Evolutionary conservation across 1,140 invertebrate genomes (phyloP), one percentile per base, ranked within the genome.

Genomic region (Bombus sylvicola): DNA sequence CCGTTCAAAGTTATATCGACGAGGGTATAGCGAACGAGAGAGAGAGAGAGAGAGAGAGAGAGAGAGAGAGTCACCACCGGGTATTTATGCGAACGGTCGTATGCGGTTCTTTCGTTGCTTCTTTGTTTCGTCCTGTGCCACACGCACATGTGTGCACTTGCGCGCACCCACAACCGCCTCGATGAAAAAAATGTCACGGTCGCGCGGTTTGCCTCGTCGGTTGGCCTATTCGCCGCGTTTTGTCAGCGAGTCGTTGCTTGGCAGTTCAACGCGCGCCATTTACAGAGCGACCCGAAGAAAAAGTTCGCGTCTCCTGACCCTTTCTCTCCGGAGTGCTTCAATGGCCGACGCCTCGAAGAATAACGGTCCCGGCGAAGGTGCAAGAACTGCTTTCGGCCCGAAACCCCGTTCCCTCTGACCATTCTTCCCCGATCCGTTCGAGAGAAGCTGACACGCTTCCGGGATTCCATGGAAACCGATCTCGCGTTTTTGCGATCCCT

Each of bases 41-140:
- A 34, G 34, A 34, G 31, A 34, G 31, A 34, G 1, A n/a, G 41
- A 68, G 12, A 31, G 78, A 34, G 68, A 79, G 41, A 34, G 68
- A 72, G 53, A 41, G 22, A 13, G 25, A 6, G 12, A n/a, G 37
- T 53, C 47, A 53, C 47, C 37, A 34, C 12, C 8, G 57, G 12
- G 41, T 31, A 91, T 92, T 92, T 92, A 92, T 92, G 89, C 90
- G 84, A 88, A 81, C 86, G 47, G 47, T 53, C 47, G 47, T 53
- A 53, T 22, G 83, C 83, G 87, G 91, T 91, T 89, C 84, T 81
- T 90, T 90, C 86, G 77, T 84, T 81, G 81, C 75, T 76, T 92
- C 92, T 91, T 92, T 93, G 91, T 93, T 87, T 92, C 87, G 83
- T 78, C 82, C 78, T 74, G 85, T 72, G 76, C 79, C 76, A 83